Evolutionary conservation across 2,113 vertebrate species (phyloP), one percentile per base, ranked within the genome.

Genomic region (Nibea albiflora): DNA sequence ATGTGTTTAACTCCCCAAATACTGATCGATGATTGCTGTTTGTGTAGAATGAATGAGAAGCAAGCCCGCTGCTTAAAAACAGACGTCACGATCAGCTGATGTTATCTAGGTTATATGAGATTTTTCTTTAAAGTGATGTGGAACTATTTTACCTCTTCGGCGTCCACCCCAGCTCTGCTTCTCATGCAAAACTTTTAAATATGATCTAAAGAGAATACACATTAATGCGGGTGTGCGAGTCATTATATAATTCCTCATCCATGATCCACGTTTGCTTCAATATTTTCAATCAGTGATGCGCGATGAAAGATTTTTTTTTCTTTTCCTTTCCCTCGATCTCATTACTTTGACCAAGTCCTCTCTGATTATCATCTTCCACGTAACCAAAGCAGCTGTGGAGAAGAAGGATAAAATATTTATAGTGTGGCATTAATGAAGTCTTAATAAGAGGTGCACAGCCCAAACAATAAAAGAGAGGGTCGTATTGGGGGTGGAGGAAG

Each of bases 361-460:
- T 64, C n/a, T 50, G 39, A 72, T 81, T 75, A 42, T 70, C 80
- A 80, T 79, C 80, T 71, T 15, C 57, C 16, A 54, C 15, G 17
- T 60, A 56, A 62, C 54, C 58, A 78, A 88, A 76, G 80, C 80
- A 88, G 44, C 67, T 71, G 76, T 49, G 69, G 64, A 78, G 54
- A 73, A 83, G 17, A 26, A 49, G 70, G 53, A 90, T 85, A 24
- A 89, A 83, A 86, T 89, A 89, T 91, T 83, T 76, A 91, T 86
- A 68, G 68, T 47, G 79, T 56, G 77, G 78, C 77, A 68, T 75
- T 91, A 90, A 93, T 87, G 65, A 90, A 85, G 81, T 78, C 83
- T 76, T 92, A 86, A 93, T 83, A 88, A 90, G 82, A 86, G 22
- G 52, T 60, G 85, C 81, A 64, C 60, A 42, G 76, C 86, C 84